Evolutionary conservation across 2,113 vertebrate genomes (phyloP).

Genomic region (Mola mola): DNA sequence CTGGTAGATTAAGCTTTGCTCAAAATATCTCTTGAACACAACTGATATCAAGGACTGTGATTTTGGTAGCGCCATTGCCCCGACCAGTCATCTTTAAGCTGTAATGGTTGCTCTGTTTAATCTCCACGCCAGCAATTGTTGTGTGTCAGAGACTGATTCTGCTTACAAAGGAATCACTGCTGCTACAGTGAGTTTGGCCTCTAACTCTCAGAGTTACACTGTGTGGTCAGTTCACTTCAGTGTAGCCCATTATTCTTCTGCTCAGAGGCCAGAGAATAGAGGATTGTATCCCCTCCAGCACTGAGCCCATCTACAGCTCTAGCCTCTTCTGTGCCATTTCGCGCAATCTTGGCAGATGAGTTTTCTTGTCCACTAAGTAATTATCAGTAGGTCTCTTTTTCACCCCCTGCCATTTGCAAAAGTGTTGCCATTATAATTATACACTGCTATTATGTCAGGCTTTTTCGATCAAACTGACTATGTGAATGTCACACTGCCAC

Average conservation of each 20-base stretch:
- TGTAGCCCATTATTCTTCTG: slow-evolving; percentile 64
- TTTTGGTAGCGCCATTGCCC: slow-evolving; percentile 16
- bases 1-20: slow-evolving; percentile 26
- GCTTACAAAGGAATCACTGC: slow-evolving; percentile 64
- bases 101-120: slow-evolving; percentile 44
- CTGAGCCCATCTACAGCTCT: slow-evolving; percentile 22
- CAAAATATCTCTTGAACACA: not conserved
- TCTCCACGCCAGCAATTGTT: slow-evolving; percentile 40
- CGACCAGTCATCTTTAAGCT: slow-evolving; percentile 47
- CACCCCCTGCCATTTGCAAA: slow-evolving; percentile 26
- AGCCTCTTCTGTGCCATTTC: slow-evolving; percentile 28
- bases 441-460: not conserved
- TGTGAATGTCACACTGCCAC: not conserved
- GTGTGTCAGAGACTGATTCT: slow-evolving; percentile 48
- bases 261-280: slow-evolving; percentile 38
- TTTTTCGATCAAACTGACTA: slow-evolving; percentile 11
- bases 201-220: slow-evolving; percentile 59
- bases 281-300: slow-evolving; percentile 40
- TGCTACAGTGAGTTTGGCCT: slow-evolving; percentile 69
- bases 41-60: slow-evolving; percentile 23
- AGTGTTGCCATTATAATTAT: slow-evolving; percentile 24
- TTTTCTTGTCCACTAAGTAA: slow-evolving; percentile 17
- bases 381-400: slow-evolving; percentile 31
- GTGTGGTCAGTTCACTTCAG: slow-evolving; percentile 66
- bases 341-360: slow-evolving; percentile 11